Evolutionary conservation across 2,797 vertebrate species (phyloP), one percentile per base, ranked within the genome.

Genomic region (Mormyrops boulengeri): DNA sequence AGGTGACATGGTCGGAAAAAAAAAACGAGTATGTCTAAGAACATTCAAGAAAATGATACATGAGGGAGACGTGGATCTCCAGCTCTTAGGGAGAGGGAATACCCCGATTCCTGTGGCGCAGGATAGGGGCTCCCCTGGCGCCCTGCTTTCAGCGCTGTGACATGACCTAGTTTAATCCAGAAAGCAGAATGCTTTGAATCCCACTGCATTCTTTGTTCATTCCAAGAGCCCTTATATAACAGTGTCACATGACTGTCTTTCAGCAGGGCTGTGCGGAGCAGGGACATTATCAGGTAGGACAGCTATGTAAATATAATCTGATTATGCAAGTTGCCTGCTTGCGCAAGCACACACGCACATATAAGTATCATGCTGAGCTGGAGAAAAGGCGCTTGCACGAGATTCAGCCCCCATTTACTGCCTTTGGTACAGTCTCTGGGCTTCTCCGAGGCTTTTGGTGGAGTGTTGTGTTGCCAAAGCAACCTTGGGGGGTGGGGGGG

Each of bases 181-280:
- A 91, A 84, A 89, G 91, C 91, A 94, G 94, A 95, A 94, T 95
- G 95, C 94, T 94, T 94, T 93, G 94, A 93, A 94, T 94, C 92
- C 94, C 92, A 93, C 95, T 52, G 50, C 62, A 94, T 94, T 95
- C 95, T 94, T 95, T 95, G 95, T 96, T 95, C 95, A 94, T 95
- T 95, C 94, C 95, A 95, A 93, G 93, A 92, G 92, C 89, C 91
- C 92, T 95, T 96, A 95, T 95, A 95, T 94, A 96, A 96, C 92
- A 41, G n/a, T 19, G 92, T 96, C 95, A 95, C 92, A 93, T 96
- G 95, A 96, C 41, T 2, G 89, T 34, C 89, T 94, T 92, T 93
- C 92, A 94, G 94, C 92, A 9, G 92, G 93, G 94, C 90, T 93
- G 93, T 95, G 94, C 94, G 94, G 95, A 95, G 94, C 92, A 92